Evolutionary conservation across 2,888 invertebrate species (phyloP).

Genomic region (Aphidoletes aphidimyza): DNA sequence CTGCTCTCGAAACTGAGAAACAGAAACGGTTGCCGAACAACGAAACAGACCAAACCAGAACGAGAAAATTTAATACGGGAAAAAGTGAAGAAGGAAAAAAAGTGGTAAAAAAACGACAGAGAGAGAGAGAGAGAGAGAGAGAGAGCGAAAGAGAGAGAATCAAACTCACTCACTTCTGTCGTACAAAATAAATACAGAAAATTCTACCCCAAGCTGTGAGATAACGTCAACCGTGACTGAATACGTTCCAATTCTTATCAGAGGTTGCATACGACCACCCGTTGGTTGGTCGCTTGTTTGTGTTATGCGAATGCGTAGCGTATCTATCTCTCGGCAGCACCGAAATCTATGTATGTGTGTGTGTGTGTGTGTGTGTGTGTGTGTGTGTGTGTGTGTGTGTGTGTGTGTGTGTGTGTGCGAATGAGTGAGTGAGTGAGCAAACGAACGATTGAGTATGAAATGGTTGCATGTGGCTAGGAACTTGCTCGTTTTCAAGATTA

Average conservation of each 20-base stretch:
- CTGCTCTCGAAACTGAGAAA: background rate
- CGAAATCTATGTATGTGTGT: background rate
- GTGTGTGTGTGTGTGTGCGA: background rate
- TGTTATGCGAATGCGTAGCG: slow-evolving; percentile 15
- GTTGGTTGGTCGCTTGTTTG: slow-evolving; percentile 52
- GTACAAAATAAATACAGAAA: slow-evolving; percentile 26
- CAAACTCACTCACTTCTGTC: background rate
- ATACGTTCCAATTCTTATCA: slow-evolving; percentile 55
- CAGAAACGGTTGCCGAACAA: background rate
- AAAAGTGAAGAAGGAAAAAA: background rate
- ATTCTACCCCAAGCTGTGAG: slow-evolving; percentile 57
- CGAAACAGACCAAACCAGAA: background rate
- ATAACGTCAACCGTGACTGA: slow-evolving; percentile 57
- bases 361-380: background rate
- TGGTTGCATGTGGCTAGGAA: slow-evolving; percentile 44
- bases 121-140: background rate
- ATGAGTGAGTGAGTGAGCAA: no score
- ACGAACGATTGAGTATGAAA: no score
- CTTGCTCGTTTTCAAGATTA: slow-evolving; percentile 53
- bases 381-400: background rate
- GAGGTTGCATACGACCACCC: slow-evolving; percentile 55
- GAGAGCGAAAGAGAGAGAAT: no score
- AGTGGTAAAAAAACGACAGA: no score
- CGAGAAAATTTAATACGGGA: no score
- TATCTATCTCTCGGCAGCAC: slow-evolving; percentile 16